Evolutionary conservation across 2,797 vertebrate species (phyloP), one percentile per base, ranked within the genome.

Genomic region (Scarus forsteni): DNA sequence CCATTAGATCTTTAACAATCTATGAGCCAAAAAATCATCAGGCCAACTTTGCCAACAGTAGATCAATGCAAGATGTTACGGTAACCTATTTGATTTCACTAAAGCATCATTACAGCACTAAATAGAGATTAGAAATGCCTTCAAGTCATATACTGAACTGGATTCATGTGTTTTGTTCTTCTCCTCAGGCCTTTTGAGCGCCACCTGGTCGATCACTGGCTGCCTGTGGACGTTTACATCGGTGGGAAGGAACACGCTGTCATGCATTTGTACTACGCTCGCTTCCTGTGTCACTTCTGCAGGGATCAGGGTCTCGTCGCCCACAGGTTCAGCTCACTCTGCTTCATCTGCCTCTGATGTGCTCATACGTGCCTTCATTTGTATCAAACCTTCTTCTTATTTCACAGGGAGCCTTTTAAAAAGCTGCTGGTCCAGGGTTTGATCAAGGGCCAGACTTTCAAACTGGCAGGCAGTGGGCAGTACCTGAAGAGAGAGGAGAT

Each of bases 201-300:
- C 5, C 92, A 88, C 0, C 74, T 92, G 35, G 96, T 93, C 1
- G 95, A 99, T 79, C 93, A 92, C 85, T 99, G 98, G 98, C 94
- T 99, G 92, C 98, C 98, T 2, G 98, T 99, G 83, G 98, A 99
- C 51, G 85, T 99, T 71, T 99, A 99, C 91, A 93, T 99, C 0
- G 98, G 98, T 12, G 98, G 98, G 36, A 99, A 99, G 78, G 98
- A 99, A 51, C 98, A 99, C 0, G 98, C 97, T 0, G 97, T 99
- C 79, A 98, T 99, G 98, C 98, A 99, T 71, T 87, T 99, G 80
- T 99, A 98, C 92, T 99, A 98, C 0, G 97, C 98, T 0, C 95
- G 98, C 39, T 99, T 99, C 91, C 91, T 99, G 42, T 95, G 90
- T 74, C 98, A 99, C 85, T 99, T 99, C 91, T 99, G 97, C 91